Percentiles rank a stretch among this genome's conserved stretches.
Conservation (phyloP, 2,888 invertebrate genomes). For the Acanthosoma haemorrhoidale region DNA sequence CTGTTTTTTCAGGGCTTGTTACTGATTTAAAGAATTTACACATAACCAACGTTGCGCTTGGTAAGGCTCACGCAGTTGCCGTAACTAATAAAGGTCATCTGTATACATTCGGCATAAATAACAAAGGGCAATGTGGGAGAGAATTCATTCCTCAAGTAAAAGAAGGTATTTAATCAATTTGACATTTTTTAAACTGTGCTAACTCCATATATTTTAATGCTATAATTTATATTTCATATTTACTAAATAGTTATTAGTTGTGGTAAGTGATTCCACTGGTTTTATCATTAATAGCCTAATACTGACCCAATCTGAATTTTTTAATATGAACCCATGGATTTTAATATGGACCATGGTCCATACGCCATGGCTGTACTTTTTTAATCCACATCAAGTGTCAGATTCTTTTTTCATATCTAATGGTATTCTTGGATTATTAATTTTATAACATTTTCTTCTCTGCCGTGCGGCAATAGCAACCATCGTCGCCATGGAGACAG, state of each 20-base stretch:
- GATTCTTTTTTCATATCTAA: no score
- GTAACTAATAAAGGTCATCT: slow-evolving; percentile 83
- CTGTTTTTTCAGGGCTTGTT: slow-evolving; percentile 57
- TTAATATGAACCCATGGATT: no score
- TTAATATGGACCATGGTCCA: no score
- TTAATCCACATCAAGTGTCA: not conserved
- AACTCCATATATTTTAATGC: not conserved
- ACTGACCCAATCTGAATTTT: no score
- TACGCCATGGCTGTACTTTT: no score
- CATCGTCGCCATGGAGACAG: slow-evolving; percentile 54
- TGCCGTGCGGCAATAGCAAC: slow-evolving; percentile 12
- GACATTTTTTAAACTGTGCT: no score
- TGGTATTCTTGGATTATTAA: no score
- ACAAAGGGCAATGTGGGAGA: slow-evolving; percentile 94
- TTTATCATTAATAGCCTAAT: no score
- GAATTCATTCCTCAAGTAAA: slow-evolving; percentile 58
- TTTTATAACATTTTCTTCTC: not conserved
- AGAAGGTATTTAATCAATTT: slow-evolving; percentile 45
- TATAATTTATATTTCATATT: no score
- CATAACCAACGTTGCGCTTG: slow-evolving; percentile 67
- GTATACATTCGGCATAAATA: slow-evolving; percentile 94
- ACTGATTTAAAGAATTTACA: slow-evolving; percentile 64
- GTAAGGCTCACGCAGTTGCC: slow-evolving; percentile 93
- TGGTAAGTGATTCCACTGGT: no score
- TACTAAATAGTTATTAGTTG: no score